These are phyloP conservation scores for Hydrotaea cyrtoneurina DNA, from an alignment of 2,888 invertebrate genomes.

Conservation along the genomic window DNA sequence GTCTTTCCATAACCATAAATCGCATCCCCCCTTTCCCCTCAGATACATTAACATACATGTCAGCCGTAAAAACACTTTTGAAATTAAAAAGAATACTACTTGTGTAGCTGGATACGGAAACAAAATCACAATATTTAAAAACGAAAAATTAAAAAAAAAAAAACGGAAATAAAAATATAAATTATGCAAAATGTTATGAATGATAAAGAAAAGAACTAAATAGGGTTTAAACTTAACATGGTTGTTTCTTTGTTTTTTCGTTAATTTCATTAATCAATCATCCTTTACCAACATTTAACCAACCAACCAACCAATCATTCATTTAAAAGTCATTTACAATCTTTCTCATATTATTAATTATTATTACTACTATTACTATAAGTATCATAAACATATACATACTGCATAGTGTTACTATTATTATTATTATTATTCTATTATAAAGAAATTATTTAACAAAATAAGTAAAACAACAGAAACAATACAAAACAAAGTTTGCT, in stretches of 20 bases:
- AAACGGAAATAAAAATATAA: neutral
- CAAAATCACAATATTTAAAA: too few relatives aligned
- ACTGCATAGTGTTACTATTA: slow-evolving; percentile 44
- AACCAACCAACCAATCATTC: slow-evolving; percentile 6
- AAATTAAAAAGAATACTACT: too few relatives aligned
- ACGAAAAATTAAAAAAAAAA: too few relatives aligned
- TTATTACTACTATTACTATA: slow-evolving; percentile 29
- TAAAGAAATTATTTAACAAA: slow-evolving; percentile 31
- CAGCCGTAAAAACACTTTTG: too few relatives aligned
- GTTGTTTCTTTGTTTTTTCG: slow-evolving; percentile 28
- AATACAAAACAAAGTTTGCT: slow-evolving; percentile 32
- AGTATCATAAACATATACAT: slow-evolving; percentile 43
- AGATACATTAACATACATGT: too few relatives aligned
- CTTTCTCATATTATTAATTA: slow-evolving; percentile 13
- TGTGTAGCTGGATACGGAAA: too few relatives aligned
- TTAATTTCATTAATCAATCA: neutral
- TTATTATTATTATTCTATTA: slow-evolving; percentile 32
- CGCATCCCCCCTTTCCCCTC: too few relatives aligned
- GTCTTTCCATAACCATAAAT: too few relatives aligned
- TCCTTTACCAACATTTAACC: slow-evolving; percentile 3
- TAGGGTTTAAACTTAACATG: neutral
- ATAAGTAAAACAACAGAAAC: slow-evolving; percentile 44
- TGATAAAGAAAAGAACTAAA: neutral
- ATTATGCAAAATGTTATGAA: slow-evolving; percentile 37
- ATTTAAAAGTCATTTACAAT: slow-evolving; percentile 26